Base-by-base conservation (phyloP, 2,888 invertebrate genomes). In the Aromia moschata region DNA sequence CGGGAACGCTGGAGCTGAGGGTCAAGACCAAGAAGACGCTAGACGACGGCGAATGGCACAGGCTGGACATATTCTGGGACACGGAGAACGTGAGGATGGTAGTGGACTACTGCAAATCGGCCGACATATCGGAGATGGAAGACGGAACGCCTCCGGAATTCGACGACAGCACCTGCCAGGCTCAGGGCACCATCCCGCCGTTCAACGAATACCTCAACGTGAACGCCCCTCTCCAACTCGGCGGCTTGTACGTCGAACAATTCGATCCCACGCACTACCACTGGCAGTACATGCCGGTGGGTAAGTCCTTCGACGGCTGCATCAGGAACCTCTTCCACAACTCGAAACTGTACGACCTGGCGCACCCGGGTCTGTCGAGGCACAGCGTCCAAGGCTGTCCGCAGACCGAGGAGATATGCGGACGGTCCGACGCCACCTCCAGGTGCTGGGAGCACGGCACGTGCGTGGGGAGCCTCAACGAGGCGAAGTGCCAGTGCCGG, bases 41-140 rank as follows among this genome's bases (percentile, higher is more conserved):
- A 61, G 94, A 96, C 77, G 98, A 99, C 77, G 98, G 98, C 2
- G 93, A 95, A 79, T 99, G 99, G 98, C 99, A 99, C 81, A 87
- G 95, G 58, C 84, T 99, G 58, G 98, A 98, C 77, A 88, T 99
- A 68, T 96, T 96, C 78, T 97, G 96, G 94, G 91, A 94, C 71
- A 94, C 94, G 2, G 96, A 97, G 86, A 91, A 89, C 74, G 93
- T 97, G 0, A 87, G 93, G 70, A 89, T 98, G 86, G 91, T 96
- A 2, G 93, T 98, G 9, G 98, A 98, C 80, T 93, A 88, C 71
- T 98, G 98, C 79, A 93, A 91, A 77, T 92, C 93, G 0, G 94
- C 94, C 0, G 90, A 92, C 72, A 89, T 94, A 52, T 89, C 91
- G 67, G 94, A 94, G 82, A 87, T 92, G 80, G 96, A 96, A 81